Conservation (phyloP, 2,888 invertebrate genomes). For the Acheta domesticus region DNA sequence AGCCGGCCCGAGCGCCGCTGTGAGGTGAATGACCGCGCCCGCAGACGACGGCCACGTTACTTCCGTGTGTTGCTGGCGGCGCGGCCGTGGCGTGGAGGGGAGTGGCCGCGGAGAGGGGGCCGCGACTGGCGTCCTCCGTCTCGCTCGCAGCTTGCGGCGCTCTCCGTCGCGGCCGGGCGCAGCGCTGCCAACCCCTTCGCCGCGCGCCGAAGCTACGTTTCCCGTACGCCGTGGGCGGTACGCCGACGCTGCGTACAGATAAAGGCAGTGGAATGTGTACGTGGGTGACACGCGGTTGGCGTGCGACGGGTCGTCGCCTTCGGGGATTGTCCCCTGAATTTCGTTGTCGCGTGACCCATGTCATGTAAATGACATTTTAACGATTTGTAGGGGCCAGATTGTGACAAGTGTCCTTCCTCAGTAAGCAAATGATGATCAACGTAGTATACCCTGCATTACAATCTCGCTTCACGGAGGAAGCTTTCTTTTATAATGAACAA, state of each 20-base stretch:
- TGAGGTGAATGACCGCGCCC: neutral
- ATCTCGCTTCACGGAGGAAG: no score
- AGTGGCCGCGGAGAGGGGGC: neutral
- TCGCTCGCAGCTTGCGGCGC: neutral
- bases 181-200: neutral
- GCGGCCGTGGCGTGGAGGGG: neutral
- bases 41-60: slow-evolving; percentile 18
- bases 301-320: neutral
- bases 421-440: no score
- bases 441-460: no score
- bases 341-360: no score
- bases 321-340: no score
- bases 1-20: neutral
- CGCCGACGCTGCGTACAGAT: neutral
- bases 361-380: no score
- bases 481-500: no score
- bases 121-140: neutral
- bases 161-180: neutral
- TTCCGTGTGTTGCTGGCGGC: slow-evolving; percentile 1
- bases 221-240: neutral
- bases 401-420: no score
- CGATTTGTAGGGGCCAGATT: no score
- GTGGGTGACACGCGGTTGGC: neutral
- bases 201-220: neutral
- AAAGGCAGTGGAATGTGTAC: neutral